phyloP scores from a whole-genome alignment of 2,113 vertebrate species.

The Ammodytes marinus region DNA sequence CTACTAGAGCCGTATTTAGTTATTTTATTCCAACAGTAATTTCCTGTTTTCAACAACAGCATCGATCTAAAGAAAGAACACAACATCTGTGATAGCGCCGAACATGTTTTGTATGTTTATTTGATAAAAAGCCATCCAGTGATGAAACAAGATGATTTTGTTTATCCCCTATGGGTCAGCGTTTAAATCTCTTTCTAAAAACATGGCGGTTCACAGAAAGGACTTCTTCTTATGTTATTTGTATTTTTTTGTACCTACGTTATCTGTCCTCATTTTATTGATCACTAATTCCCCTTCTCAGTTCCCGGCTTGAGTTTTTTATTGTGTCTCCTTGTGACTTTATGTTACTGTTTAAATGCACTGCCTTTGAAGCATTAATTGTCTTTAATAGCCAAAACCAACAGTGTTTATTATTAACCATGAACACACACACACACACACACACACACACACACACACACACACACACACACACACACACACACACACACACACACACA shows the following conservation, averaged over 20 bases:
- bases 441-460: no score
- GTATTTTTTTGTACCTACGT: slow-evolving; percentile 11
- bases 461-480: no score
- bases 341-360: slow-evolving; percentile 34
- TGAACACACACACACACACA: no score
- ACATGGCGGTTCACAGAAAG: slow-evolving; percentile 22
- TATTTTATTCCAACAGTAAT: slow-evolving; percentile 52
- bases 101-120: slow-evolving; percentile 64
- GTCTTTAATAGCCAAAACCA: slow-evolving; percentile 55
- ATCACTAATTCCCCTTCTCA: slow-evolving; percentile 36
- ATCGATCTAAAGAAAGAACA: slow-evolving; percentile 55
- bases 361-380: slow-evolving; percentile 43
- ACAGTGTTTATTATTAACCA: slow-evolving; percentile 49
- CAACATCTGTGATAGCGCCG: slow-evolving; percentile 32
- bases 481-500: no score
- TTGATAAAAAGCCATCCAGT: slow-evolving; percentile 61
- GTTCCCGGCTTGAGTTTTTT: slow-evolving; percentile 27
- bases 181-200: slow-evolving; percentile 51
- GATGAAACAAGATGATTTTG: slow-evolving; percentile 61
- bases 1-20: slow-evolving; percentile 29
- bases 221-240: slow-evolving; percentile 40
- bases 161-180: slow-evolving; percentile 48
- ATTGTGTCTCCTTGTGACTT: slow-evolving; percentile 47
- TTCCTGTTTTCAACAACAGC: slow-evolving; percentile 57
- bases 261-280: slow-evolving; percentile 16